A percentile compares a stretch with the other conserved stretches of the same genome.
These are phyloP conservation scores for Stegostoma tigrinum DNA, from an alignment of 2,113 vertebrate species.

Conservation along the genomic window DNA sequence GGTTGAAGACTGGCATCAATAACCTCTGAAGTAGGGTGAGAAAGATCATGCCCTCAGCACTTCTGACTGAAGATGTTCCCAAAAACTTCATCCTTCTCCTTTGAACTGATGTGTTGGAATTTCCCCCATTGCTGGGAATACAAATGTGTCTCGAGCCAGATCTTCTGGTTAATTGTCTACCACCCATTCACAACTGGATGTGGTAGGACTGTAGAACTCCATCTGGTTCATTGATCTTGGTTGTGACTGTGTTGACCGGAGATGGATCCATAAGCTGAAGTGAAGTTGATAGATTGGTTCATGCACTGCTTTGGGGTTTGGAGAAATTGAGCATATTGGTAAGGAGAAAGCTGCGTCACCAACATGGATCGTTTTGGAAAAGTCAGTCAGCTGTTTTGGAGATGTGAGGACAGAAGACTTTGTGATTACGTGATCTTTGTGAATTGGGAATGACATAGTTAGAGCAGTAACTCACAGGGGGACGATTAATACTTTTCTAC, in stretches of 20 bases:
- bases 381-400: not conserved
- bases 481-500: constrained; percentile 19
- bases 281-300: not conserved
- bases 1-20: too few relatives aligned
- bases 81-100: too few relatives aligned
- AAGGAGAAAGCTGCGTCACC: not conserved
- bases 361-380: not conserved
- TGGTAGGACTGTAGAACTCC: too few relatives aligned
- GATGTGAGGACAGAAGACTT: not conserved
- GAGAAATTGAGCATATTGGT: not conserved
- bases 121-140: too few relatives aligned
- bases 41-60: too few relatives aligned
- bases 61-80: too few relatives aligned
- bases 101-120: too few relatives aligned
- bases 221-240: not conserved
- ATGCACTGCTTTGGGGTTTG: not conserved
- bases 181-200: not conserved
- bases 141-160: too few relatives aligned
- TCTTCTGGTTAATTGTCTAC: too few relatives aligned
- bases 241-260: not conserved
- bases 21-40: too few relatives aligned
- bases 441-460: not conserved
- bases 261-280: not conserved
- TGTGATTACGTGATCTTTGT: not conserved
- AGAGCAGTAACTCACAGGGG: not conserved